These are phyloP conservation scores for Timema cristinae DNA, from an alignment of 2,888 invertebrate genomes.

Conservation along the genomic window DNA sequence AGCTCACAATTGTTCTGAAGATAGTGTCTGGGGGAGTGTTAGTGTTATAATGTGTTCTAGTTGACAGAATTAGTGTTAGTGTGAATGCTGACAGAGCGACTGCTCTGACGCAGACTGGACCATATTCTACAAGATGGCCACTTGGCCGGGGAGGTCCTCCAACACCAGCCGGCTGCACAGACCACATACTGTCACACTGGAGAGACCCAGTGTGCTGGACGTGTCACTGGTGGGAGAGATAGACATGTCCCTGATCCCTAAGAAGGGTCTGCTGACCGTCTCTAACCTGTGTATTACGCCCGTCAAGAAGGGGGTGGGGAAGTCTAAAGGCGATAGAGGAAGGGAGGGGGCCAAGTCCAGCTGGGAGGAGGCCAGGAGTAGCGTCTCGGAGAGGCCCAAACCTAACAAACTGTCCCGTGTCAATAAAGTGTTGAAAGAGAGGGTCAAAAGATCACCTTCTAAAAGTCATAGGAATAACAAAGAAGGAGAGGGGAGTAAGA, in stretches of 20 bases:
- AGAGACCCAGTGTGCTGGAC: constrained; percentile 52
- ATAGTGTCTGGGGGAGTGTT: too few species aligned
- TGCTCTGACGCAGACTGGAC: too few species aligned
- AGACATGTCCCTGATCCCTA: constrained; percentile 55
- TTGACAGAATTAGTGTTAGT: too few species aligned
- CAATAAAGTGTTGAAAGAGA: constrained; percentile 4
- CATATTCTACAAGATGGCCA: too few species aligned
- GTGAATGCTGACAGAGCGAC: too few species aligned
- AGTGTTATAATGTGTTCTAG: too few species aligned
- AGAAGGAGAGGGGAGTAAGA: too few species aligned
- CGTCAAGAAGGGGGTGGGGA: constrained; percentile 32
- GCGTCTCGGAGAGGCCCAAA: constrained; percentile 7
- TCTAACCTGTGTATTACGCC: constrained; percentile 44
- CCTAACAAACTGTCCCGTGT: neutral
- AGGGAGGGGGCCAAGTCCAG: constrained; percentile 15
- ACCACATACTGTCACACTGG: constrained; percentile 55
- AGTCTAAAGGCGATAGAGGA: neutral
- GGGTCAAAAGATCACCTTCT: too few species aligned
- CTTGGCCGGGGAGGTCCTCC: too few species aligned
- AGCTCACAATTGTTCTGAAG: too few species aligned
- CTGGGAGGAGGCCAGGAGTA: constrained; percentile 28
- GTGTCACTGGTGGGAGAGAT: constrained; percentile 50
- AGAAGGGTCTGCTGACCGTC: constrained; percentile 48
- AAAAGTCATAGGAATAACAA: too few species aligned
- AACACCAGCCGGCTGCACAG: too few species aligned